These are phyloP conservation scores for Eurystomus glaucurus DNA, from an alignment of 2,797 vertebrate genomes.

Conservation along the genomic window DNA sequence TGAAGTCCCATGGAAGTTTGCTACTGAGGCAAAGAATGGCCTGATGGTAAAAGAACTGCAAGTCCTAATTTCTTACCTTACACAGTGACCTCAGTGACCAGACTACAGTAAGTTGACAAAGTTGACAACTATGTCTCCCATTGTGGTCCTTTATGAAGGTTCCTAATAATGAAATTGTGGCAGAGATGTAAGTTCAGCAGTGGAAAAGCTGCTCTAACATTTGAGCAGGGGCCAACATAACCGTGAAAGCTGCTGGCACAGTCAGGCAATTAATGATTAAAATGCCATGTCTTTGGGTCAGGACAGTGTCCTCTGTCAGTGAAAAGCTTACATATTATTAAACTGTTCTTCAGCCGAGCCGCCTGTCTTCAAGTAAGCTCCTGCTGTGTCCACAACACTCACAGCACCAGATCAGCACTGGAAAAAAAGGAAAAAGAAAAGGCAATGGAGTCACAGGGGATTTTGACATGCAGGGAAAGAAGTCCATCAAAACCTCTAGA, in stretches of 20 bases:
- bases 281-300: neutral
- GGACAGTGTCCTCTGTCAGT: neutral
- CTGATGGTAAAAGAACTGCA: neutral
- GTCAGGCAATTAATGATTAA: neutral
- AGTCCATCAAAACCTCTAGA: neutral
- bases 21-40: neutral
- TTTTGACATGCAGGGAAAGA: neutral
- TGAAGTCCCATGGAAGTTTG: neutral
- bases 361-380: neutral
- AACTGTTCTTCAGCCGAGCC: neutral
- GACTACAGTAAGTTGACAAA: neutral
- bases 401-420: neutral
- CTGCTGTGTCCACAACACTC: neutral
- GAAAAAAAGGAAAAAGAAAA: neutral
- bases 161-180: rapidly evolving
- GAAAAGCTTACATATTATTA: neutral
- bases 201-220: neutral
- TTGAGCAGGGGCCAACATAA: neutral
- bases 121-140: neutral
- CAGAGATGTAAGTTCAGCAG: neutral
- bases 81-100: neutral
- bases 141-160: neutral
- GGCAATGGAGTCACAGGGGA: rapidly evolving
- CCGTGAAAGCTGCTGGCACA: neutral
- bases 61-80: neutral